Percentiles rank a stretch among this genome's conserved stretches.
Evolutionary conservation across 1,140 invertebrate genomes (phyloP).

Genomic region (Tenebrio molitor): DNA sequence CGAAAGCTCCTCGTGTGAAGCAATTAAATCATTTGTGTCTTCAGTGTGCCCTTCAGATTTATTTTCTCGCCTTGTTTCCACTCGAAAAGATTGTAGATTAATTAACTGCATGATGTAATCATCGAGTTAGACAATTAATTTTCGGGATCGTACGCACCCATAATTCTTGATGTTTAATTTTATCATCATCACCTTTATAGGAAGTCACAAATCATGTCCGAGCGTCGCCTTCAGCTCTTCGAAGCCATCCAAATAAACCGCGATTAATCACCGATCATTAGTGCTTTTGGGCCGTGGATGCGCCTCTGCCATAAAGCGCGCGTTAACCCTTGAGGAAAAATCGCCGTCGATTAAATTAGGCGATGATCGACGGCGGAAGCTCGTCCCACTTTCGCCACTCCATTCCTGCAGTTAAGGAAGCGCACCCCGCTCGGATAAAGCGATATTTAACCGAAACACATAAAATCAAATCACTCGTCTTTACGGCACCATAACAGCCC

Average conservation of each 20-base stretch:
- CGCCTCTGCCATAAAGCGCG: no score
- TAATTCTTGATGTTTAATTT: slow-evolving; percentile 6
- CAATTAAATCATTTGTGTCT: no score
- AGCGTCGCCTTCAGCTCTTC: not conserved
- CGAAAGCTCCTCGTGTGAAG: no score
- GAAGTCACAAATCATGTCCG: slow-evolving; percentile 23
- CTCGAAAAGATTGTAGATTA: no score
- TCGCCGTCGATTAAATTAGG: not conserved
- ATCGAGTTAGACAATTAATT: slow-evolving; percentile 8
- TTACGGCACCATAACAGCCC: slow-evolving; percentile 65
- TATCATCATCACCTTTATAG: slow-evolving; percentile 16
- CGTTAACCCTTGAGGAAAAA: no score
- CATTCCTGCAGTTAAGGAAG: slow-evolving; percentile 23
- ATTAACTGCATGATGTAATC: no score
- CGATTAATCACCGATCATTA: not conserved
- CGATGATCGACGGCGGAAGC: slow-evolving; percentile 12
- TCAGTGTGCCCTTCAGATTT: no score
- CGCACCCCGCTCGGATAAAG: slow-evolving; percentile 57
- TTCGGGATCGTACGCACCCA: not conserved
- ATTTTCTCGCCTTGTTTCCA: no score
- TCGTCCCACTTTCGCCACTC: slow-evolving; percentile 34
- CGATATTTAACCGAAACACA: slow-evolving; percentile 66
- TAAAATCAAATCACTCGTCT: slow-evolving; percentile 66
- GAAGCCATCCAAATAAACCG: not conserved
- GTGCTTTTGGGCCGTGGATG: no score